These are phyloP conservation scores for Sebastes steindachneri DNA, from an alignment of 2,797 vertebrate genomes.

Conservation along the genomic window DNA sequence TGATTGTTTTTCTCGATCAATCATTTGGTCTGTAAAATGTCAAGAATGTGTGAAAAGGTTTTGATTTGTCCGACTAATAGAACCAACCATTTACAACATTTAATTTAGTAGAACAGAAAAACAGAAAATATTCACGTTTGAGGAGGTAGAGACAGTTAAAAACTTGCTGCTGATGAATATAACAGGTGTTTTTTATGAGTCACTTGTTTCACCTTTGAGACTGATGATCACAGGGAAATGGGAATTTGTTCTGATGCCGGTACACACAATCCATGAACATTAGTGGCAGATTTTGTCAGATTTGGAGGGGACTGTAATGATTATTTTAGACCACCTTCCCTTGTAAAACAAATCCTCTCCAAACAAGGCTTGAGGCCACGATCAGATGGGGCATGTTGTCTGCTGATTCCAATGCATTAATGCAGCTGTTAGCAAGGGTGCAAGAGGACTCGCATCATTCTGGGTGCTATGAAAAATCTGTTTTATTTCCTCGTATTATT, in stretches of 20 bases:
- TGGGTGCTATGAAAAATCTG: background rate
- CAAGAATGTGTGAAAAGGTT: background rate
- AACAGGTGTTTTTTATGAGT: background rate
- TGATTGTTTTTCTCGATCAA: background rate
- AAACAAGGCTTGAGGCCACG: slow-evolving; percentile 8
- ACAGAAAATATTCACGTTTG: background rate
- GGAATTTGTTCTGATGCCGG: background rate
- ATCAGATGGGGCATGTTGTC: slow-evolving; percentile 11
- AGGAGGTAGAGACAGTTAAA: background rate
- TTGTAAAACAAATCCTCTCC: slow-evolving; percentile 15
- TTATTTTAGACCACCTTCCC: slow-evolving; percentile 20
- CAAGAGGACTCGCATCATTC: background rate
- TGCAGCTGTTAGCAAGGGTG: background rate
- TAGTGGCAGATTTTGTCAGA: background rate
- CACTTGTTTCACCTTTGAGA: background rate
- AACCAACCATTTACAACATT: background rate
- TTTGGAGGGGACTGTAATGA: background rate
- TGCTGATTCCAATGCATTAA: background rate
- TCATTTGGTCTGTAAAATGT: background rate
- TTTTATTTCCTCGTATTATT: background rate
- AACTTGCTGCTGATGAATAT: background rate
- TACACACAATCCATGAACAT: background rate
- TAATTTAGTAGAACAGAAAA: background rate
- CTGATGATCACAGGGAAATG: background rate
- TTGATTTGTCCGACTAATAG: background rate